Percentiles rank a stretch among this genome's conserved stretches.
Evolutionary conservation across 2,113 vertebrate species (phyloP).

Genomic region (Camelus dromedarius): DNA sequence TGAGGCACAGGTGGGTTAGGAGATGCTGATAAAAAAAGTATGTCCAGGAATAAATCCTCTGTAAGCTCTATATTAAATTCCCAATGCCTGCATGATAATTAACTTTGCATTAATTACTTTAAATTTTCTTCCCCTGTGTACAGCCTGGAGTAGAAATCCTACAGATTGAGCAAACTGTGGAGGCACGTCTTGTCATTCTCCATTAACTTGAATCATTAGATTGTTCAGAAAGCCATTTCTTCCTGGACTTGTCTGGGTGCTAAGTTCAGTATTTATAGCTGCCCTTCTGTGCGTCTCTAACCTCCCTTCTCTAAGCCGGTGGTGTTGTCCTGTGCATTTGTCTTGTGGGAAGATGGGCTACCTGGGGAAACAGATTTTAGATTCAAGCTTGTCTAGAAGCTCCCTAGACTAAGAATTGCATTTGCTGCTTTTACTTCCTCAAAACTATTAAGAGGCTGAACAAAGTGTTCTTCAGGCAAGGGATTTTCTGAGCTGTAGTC

Average conservation of each 20-base stretch:
- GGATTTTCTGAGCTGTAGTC: neutral
- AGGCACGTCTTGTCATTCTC: neutral
- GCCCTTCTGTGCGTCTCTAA: neutral
- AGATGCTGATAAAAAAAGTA: neutral
- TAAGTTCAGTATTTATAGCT: neutral
- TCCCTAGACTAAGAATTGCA: neutral
- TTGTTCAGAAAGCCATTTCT: constrained; percentile 39
- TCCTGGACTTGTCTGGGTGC: neutral
- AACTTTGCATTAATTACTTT: constrained; percentile 56
- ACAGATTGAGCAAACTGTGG: neutral
- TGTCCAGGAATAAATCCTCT: constrained; percentile 35
- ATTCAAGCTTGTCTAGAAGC: neutral
- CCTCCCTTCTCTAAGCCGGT: neutral
- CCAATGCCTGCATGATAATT: neutral
- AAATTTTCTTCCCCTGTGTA: neutral
- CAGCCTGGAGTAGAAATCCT: neutral
- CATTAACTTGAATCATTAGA: constrained; percentile 34
- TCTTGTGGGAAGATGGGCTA: neutral
- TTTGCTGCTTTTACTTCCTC: neutral
- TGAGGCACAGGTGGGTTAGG: constrained; percentile 23
- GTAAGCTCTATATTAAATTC: neutral
- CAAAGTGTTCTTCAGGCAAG: neutral
- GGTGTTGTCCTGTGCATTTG: neutral
- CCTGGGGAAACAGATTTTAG: neutral
- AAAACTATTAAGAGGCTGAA: neutral